Base-by-base conservation (phyloP, 1,140 invertebrate genomes). In the Panagrolaimus sp. region DNA sequence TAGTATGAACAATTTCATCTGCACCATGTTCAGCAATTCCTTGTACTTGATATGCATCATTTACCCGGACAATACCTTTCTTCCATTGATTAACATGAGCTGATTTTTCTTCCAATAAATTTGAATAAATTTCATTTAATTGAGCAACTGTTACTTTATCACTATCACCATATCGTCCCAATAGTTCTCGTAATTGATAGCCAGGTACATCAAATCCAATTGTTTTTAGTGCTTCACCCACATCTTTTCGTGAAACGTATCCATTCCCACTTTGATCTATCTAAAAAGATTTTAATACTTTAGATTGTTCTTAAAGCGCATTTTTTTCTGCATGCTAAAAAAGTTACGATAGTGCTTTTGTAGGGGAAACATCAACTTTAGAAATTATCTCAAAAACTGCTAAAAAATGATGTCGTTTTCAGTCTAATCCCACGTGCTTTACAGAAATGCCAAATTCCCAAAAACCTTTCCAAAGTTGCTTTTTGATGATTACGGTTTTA, bases 21-120 rank as follows among this genome's bases (percentile, higher is more conserved):
- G 94, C 84, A 93, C 93, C 53, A 92, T 96, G 45, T 92, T 96
- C 77, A 88, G 78, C 91, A 85, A 92, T 91, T 79, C 91, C 92
- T 14, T 92, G 95, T 14, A 93, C 92, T 79, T 93, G 90, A 9
- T 93, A 96, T 85, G 92, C 96, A 3, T 93, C 93, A 16, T 92
- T 85, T 9, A 91, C 93, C 84, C 94, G 90, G 43, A 96, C 85
- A 82, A 94, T 96, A 83, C 92, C 91, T 81, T 92, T 91, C 84
- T 94, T 93, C 69, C 91, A 91, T 0, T 96, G 91, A 42, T 90
- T 89, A 78, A 91, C 90, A 84, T 96, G 90, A 5, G 91, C 88
- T 62, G 93, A 88, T 87, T 97, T 93, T 83, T 90, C 90, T 20
- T 90, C 89, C 83, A 92, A 93, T 46, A 98, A 86, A 72, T 92